Evolutionary conservation across 2,113 vertebrate species (phyloP).

Genomic region (Burhinus oedicnemus): DNA sequence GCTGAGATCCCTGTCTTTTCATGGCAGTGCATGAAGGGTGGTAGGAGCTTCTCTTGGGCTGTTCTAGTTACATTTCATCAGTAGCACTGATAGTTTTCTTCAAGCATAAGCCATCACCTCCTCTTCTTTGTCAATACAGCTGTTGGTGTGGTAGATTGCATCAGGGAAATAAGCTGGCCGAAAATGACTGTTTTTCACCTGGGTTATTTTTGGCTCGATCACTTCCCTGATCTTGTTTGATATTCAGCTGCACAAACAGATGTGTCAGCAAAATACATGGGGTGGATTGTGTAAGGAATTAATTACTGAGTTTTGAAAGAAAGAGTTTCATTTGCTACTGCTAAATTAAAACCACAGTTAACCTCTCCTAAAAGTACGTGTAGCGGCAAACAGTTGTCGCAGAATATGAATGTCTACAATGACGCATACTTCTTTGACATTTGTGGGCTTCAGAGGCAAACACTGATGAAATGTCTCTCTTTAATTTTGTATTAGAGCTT

Average conservation of each 20-base stretch:
- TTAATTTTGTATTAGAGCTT: background rate
- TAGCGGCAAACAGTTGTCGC: background rate
- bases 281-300: background rate
- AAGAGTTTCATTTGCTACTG: background rate
- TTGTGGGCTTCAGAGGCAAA: slow-evolving; percentile 13
- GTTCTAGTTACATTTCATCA: background rate
- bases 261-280: slow-evolving; percentile 3
- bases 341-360: slow-evolving; percentile 6
- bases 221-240: background rate
- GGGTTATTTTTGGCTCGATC: slow-evolving; percentile 7
- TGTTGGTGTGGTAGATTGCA: background rate
- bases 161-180: background rate
- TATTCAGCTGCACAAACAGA: slow-evolving; percentile 3
- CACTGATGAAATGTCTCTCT: background rate
- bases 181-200: background rate
- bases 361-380: background rate
- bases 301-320: slow-evolving; percentile 1
- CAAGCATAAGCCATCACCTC: background rate
- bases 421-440: background rate
- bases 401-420: background rate
- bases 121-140: background rate
- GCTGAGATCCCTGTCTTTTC: background rate
- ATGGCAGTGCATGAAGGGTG: background rate
- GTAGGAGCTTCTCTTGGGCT: background rate
- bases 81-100: background rate